Evolutionary conservation across 2,888 invertebrate species (phyloP).

Genomic region (Tinea semifulvella): DNA sequence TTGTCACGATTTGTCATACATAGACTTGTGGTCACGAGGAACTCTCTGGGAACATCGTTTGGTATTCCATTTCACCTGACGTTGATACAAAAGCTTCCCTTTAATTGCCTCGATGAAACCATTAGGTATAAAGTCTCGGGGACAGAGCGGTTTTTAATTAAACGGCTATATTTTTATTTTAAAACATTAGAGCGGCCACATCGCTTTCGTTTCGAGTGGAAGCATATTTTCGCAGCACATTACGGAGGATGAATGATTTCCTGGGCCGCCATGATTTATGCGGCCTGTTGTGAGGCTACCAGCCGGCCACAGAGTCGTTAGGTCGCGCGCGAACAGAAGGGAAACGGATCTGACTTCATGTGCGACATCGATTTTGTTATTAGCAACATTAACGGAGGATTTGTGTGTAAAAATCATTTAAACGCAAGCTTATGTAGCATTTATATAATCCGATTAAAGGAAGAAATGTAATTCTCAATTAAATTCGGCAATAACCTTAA

Average conservation of each 20-base stretch:
- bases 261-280: conserved; percentile 59
- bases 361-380: conserved; percentile 1
- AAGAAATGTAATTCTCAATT: no score
- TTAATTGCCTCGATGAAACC: conserved; percentile 4
- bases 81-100: background rate
- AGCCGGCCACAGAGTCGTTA: conserved; percentile 47
- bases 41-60: conserved; percentile 31
- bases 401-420: no score
- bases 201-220: conserved; percentile 38
- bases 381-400: no score
- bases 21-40: conserved; percentile 46
- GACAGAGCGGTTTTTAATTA: conserved; percentile 33
- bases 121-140: conserved; percentile 4
- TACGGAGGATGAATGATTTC: conserved; percentile 65
- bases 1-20: conserved; percentile 66
- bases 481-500: no score
- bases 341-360: conserved; percentile 40
- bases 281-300: conserved; percentile 34
- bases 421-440: no score
- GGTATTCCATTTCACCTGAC: conserved; percentile 8
- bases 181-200: conserved; percentile 37
- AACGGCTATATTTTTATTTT: conserved; percentile 40
- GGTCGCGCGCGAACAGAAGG: conserved; percentile 43
- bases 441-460: no score
- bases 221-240: conserved; percentile 65